Evolutionary conservation across 2,888 invertebrate species (phyloP), one percentile per base, ranked within the genome.

Genomic region (Synergus gifuensis): DNA sequence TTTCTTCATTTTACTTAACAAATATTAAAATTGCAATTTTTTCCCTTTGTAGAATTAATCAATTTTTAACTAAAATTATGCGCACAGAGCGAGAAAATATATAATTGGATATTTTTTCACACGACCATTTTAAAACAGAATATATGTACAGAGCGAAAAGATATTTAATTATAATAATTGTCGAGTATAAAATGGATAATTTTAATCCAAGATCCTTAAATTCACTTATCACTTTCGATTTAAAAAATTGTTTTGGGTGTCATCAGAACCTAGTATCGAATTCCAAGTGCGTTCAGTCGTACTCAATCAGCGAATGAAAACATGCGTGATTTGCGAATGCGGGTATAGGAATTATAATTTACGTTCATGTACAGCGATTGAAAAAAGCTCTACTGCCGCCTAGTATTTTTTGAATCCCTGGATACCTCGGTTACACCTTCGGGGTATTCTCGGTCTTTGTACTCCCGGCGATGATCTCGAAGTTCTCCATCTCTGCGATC

Each of bases 401-500:
- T 73, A 73, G 54, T 73, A 54, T 40, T 82, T 78, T 80, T 82
- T 40, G 62, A 82, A 81, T 86, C 84, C 82, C 86, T 86, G 28
- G 84, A 80, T n/a, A 81, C 83, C 7, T 88, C 85, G 12, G 83
- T 79, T 4, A 83, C 69, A 67, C 80, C 85, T 36, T 89, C 87
- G 73, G 85, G 84, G 60, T 82, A 80, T 54, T 86, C 83, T 78
- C 82, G 79, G n/a, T 87, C 88, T 40, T 86, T 88, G 76, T 80
- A 86, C 18, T 88, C 88, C 9, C 86, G 81, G 67, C 87, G 86
- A 81, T 87, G 84, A 12, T 88, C 84, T 62, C 81, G 81, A n/a
- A 80, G 76, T 18, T 89, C 87, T 12, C 83, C 84, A 44, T 90
- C 88, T 79, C 88, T 85, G 28, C 87, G 89, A 83, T 90, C 88